A percentile compares a stretch with the other conserved stretches of the same genome.
phyloP scores from a whole-genome alignment of 2,797 vertebrate species.

The Mormyrops boulengeri region DNA sequence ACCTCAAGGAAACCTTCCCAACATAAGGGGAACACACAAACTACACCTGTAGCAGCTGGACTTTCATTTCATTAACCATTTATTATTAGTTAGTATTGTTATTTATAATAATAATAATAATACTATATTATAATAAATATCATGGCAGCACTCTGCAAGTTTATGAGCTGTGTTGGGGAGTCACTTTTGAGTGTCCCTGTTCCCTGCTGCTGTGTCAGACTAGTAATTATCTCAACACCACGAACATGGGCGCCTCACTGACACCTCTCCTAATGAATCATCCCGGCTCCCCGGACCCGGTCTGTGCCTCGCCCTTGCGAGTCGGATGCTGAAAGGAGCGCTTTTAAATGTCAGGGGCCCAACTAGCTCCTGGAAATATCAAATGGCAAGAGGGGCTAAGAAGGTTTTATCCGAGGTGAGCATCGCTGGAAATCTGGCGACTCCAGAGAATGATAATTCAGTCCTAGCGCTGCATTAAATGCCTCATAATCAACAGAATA shows the following conservation, averaged over 20 bases:
- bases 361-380: conserved; percentile 11
- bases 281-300: neutral
- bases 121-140: neutral
- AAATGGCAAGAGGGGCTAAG: conserved; percentile 17
- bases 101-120: neutral
- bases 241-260: neutral
- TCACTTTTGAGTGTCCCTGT: neutral
- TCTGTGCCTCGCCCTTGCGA: too few species aligned
- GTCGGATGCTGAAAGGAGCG: neutral
- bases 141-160: neutral
- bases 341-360: conserved; percentile 10
- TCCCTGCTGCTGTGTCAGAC: neutral
- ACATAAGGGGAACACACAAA: neutral
- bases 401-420: neutral
- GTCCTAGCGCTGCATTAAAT: neutral
- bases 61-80: neutral
- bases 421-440: neutral
- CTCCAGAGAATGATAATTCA: neutral
- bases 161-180: neutral
- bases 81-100: neutral
- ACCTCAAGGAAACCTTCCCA: neutral
- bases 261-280: conserved; percentile 5
- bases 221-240: neutral
- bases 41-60: neutral
- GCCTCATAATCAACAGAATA: neutral